Evolutionary conservation across 2,797 vertebrate genomes (phyloP).

Genomic region (Myotis myotis): DNA sequence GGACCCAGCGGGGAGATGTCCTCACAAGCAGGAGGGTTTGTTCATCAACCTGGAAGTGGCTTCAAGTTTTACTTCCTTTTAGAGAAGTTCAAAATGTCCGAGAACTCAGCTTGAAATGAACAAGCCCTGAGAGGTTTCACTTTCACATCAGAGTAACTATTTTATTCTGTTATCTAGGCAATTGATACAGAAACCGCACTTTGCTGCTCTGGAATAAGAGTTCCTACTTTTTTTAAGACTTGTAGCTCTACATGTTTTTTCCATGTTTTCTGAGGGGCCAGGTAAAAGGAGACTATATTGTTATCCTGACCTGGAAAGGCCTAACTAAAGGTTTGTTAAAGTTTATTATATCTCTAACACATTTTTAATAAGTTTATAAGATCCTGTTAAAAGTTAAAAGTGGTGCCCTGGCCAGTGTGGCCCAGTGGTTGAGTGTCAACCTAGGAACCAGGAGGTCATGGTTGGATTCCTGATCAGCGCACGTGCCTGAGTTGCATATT

Average conservation of each 20-base stretch:
- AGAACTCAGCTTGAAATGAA: constrained; percentile 41
- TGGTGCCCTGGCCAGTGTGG: background rate
- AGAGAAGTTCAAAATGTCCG: constrained; percentile 44
- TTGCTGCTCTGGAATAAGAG: background rate
- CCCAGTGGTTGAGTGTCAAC: too few relatives aligned
- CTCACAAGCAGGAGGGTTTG: background rate
- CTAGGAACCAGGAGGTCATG: too few relatives aligned
- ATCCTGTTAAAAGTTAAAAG: background rate
- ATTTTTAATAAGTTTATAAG: background rate
- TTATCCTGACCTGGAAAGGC: background rate
- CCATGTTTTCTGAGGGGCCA: background rate
- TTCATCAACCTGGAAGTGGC: background rate
- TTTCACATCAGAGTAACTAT: background rate
- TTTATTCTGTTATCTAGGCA: background rate
- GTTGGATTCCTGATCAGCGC: too few relatives aligned
- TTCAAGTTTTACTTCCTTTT: background rate
- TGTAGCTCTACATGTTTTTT: background rate
- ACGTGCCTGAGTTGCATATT: too few relatives aligned
- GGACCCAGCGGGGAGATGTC: background rate
- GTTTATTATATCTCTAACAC: background rate
- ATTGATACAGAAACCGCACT: background rate
- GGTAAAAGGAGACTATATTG: background rate
- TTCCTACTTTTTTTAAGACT: background rate
- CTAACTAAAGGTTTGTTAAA: background rate
- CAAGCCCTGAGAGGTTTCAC: background rate